phyloP scores from a whole-genome alignment of 2,797 vertebrate species.

The Acestrorhynchus altus region DNA sequence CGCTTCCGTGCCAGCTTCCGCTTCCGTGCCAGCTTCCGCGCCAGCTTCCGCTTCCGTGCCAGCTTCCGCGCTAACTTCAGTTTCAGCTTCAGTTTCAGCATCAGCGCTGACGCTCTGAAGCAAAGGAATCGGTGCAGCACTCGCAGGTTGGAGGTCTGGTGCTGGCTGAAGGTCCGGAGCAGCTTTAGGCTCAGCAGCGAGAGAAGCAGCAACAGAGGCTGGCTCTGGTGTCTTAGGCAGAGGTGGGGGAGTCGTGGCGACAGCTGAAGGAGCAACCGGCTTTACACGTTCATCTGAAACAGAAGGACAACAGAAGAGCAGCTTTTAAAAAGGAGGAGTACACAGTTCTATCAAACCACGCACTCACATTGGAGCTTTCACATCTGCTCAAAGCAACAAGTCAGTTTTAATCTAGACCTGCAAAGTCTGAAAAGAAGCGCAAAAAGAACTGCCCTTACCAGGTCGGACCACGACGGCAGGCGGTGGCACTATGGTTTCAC shows the following conservation, averaged over 20 bases:
- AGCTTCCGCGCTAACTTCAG: too few species aligned
- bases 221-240: slow-evolving; percentile 39
- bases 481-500: slow-evolving; percentile 83
- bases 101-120: slow-evolving; percentile 69
- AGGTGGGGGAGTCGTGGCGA: slow-evolving; percentile 45
- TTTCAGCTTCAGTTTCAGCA: too few species aligned
- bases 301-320: not conserved
- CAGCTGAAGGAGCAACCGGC: slow-evolving; percentile 10
- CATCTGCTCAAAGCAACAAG: too few species aligned
- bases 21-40: too few species aligned
- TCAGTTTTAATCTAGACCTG: not conserved
- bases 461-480: slow-evolving; percentile 77
- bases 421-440: not conserved
- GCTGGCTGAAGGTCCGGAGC: slow-evolving; percentile 42
- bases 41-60: too few species aligned
- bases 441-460: slow-evolving; percentile 69
- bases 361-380: too few species aligned
- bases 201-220: not conserved
- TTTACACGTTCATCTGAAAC: slow-evolving; percentile 53
- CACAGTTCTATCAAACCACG: too few species aligned
- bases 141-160: slow-evolving; percentile 54
- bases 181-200: slow-evolving; percentile 25
- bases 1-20: too few species aligned
- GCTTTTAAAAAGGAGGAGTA: too few species aligned
- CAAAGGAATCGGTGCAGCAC: slow-evolving; percentile 62